Evolutionary conservation across 2,797 vertebrate species (phyloP), one percentile per base, ranked within the genome.

Genomic region (Notolepis coatsorum): DNA sequence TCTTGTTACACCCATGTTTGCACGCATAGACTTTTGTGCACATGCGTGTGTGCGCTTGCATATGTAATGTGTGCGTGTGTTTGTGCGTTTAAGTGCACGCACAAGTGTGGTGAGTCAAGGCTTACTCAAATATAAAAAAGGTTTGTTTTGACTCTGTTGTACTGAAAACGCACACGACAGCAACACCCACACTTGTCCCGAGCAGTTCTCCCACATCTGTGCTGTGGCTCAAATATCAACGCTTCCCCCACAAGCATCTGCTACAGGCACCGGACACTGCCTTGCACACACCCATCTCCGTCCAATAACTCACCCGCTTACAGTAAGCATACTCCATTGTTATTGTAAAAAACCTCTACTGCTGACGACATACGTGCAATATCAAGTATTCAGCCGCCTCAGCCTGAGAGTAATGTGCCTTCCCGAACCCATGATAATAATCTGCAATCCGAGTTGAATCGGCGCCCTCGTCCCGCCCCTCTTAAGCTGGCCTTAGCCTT

Each of bases 191-290:
- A 73, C 74, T 83, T 78, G 71, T 77, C 72, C 73, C 43, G 18
- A 65, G 77, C 63, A 53, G 54, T 75, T 63, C 84, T 80, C 80
- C 79, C 83, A 90, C 86, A 87, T 90, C 84, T 91, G 87, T 80
- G 81, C 65, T 15, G 57, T 30, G 71, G 84, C 77, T 93, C 87
- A 82, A 63, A 87, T 90, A 91, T 88, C 89, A 80, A 52, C 18
- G 31, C 69, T 53, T 59, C 79, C 62, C 77, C 80, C 69, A 50
- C 61, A 45, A 58, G 72, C 84, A 83, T 76, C 81, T 80, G 76
- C 71, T 78, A 45, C 24, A 74, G 62, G 17, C 65, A 28, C 55
- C 75, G 68, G 68, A 75, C 15, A 6, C 58, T 21, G 31, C 50
- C 39, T 69, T 20, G 51, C 66, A 55, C 64, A 35, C 33, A 13